Conservation (phyloP, 2,113 vertebrate species). For the Hyla sarda region DNA sequence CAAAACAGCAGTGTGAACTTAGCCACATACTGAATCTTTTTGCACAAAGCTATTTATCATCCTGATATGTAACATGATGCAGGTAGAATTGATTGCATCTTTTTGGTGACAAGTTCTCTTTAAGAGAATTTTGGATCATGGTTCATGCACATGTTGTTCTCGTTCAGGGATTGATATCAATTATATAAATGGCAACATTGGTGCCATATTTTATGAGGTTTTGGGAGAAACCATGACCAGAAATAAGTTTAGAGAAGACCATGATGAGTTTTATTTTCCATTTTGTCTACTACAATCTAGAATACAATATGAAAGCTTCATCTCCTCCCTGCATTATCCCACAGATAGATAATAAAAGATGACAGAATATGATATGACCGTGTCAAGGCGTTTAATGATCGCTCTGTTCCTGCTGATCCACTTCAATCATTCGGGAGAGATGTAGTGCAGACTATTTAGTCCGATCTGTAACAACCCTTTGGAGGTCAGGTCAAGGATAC, state of each 20-base stretch:
- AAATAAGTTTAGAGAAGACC: not conserved
- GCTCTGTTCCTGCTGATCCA: slow-evolving; percentile 3
- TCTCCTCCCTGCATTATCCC: not conserved
- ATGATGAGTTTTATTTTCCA: not conserved
- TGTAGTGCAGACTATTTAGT: slow-evolving; percentile 1
- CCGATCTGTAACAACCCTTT: not conserved
- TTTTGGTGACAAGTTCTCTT: no score
- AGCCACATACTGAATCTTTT: no score
- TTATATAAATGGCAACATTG: not conserved
- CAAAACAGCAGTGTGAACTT: no score
- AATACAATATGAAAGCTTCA: not conserved
- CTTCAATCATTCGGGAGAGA: slow-evolving; percentile 17
- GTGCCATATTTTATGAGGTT: not conserved
- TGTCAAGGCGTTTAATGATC: slow-evolving; percentile 19
- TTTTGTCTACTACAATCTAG: not conserved
- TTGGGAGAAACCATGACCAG: not conserved
- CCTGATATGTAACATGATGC: no score
- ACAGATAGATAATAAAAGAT: not conserved
- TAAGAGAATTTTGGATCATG: no score
- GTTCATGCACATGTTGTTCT: not conserved
- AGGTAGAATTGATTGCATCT: no score
- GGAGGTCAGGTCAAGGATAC: slow-evolving; percentile 18
- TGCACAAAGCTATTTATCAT: no score
- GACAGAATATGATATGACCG: not conserved
- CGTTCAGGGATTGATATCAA: not conserved